phyloP scores from a whole-genome alignment of 1,140 invertebrate genomes.

The Anastrepha obliqua region DNA sequence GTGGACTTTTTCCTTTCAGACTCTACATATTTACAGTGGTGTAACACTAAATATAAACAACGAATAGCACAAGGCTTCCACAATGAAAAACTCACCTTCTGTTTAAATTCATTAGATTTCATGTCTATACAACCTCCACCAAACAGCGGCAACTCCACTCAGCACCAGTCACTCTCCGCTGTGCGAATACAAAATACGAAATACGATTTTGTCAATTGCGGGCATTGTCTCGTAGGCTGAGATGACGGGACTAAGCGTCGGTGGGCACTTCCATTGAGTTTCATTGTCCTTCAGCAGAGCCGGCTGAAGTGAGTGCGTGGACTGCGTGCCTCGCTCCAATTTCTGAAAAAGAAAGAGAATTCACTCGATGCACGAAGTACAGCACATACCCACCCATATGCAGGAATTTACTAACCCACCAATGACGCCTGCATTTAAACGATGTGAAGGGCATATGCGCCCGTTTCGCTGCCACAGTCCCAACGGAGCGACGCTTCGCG shows the following conservation, averaged over 20 bases:
- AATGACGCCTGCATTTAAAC: neutral
- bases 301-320: neutral
- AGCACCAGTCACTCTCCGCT: neutral
- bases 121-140: neutral
- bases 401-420: no score
- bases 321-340: neutral
- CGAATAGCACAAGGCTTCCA: no score
- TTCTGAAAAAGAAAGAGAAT: no score
- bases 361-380: neutral
- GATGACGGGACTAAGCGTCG: neutral
- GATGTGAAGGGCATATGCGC: neutral
- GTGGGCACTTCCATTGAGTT: constrained; percentile 19
- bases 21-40: no score
- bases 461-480: neutral
- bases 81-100: neutral
- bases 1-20: no score
- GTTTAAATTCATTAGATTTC: neutral
- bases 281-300: neutral
- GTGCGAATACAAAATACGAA: neutral
- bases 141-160: neutral
- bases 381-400: neutral
- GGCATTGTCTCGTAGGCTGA: no score
- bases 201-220: constrained; percentile 7
- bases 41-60: no score
- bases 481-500: neutral